Conservation (phyloP, 2,888 invertebrate species). For the Volucella inflata region DNA sequence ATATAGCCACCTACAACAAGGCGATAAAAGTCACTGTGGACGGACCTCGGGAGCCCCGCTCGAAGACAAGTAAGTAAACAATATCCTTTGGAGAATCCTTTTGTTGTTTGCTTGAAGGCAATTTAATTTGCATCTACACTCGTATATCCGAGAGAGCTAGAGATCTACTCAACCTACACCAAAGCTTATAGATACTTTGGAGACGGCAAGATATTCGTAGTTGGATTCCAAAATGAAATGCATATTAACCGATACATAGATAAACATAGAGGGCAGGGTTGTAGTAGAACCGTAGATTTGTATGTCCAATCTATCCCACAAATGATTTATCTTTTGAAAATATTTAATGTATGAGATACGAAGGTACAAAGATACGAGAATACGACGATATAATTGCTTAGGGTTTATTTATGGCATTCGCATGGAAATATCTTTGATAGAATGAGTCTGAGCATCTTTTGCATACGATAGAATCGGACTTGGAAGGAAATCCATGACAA, state of each 20-base stretch:
- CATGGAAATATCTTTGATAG: conserved; percentile 19
- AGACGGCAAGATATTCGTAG: conserved; percentile 30
- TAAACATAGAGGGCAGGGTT: no score
- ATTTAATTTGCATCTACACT: conserved; percentile 71
- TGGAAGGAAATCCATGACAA: conserved; percentile 60
- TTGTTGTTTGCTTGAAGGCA: conserved; percentile 71
- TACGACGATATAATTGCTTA: conserved; percentile 42
- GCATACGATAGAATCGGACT: conserved; percentile 62
- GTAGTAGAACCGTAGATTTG: conserved; percentile 2
- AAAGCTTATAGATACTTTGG: conserved; percentile 21
- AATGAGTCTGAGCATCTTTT: conserved; percentile 49
- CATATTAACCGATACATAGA: conserved; percentile 34
- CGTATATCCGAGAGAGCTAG: conserved; percentile 28
- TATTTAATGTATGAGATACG: conserved; percentile 73
- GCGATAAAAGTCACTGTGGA: conserved; percentile 99
- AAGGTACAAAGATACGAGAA: background rate
- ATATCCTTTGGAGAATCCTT: conserved; percentile 64
- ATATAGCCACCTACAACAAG: conserved; percentile 97
- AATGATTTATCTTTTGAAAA: conserved; percentile 74
- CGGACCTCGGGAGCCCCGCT: conserved; percentile 97
- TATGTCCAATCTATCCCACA: conserved; percentile 65
- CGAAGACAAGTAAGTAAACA: conserved; percentile 92
- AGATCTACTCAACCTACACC: background rate
- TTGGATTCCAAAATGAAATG: conserved; percentile 48
- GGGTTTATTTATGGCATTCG: conserved; percentile 51